A percentile compares a stretch with the other conserved stretches of the same genome.
These are phyloP conservation scores for Equus quagga DNA, from an alignment of 2,113 vertebrate species.

Conservation along the genomic window DNA sequence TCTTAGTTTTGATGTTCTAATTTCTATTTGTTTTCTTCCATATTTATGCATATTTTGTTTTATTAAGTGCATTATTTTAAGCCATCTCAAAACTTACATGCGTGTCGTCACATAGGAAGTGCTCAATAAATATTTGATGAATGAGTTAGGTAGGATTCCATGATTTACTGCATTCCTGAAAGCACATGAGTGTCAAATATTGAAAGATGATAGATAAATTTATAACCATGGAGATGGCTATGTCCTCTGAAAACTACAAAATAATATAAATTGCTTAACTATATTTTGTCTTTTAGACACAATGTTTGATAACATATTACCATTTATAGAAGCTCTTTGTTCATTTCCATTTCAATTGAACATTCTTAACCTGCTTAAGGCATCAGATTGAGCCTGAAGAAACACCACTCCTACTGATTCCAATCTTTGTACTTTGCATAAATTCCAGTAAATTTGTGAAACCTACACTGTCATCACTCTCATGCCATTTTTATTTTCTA, in stretches of 20 bases:
- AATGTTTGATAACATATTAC: background rate
- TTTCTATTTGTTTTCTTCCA: background rate
- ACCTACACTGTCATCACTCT: background rate
- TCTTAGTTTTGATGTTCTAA: background rate
- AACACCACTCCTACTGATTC: background rate
- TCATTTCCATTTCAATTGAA: background rate
- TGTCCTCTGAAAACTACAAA: background rate
- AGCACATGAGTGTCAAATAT: background rate
- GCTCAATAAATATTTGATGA: conserved; percentile 6
- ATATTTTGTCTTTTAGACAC: background rate
- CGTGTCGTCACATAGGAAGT: background rate
- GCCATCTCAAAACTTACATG: background rate
- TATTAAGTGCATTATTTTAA: background rate
- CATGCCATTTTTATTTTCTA: background rate
- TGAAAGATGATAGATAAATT: background rate
- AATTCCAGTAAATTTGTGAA: background rate
- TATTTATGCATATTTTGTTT: conserved; percentile 20
- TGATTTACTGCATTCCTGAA: background rate
- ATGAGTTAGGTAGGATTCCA: background rate
- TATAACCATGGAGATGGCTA: background rate
- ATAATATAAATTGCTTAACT: background rate
- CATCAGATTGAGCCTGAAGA: background rate
- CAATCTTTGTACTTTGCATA: background rate
- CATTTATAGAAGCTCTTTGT: background rate
- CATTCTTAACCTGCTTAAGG: background rate